A percentile compares a stretch with the other conserved stretches of the same genome.
These are phyloP conservation scores for Ammospiza maritima DNA, from an alignment of 2,797 vertebrate species.

Conservation along the genomic window DNA sequence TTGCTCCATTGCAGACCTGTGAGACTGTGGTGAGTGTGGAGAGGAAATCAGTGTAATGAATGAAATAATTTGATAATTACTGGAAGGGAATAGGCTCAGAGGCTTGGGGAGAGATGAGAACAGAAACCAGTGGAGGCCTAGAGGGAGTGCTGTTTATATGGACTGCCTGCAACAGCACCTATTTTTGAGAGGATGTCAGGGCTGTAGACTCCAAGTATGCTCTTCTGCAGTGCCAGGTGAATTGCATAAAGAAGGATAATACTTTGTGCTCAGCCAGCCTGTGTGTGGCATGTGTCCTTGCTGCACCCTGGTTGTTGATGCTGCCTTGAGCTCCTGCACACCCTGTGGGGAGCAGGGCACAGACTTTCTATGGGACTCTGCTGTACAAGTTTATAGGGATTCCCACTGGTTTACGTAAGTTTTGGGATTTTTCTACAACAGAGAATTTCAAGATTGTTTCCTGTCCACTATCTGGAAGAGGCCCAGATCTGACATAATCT, in stretches of 20 bases:
- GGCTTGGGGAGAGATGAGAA: background rate
- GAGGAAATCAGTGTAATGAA: background rate
- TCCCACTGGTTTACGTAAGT: fast-evolving
- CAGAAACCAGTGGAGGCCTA: background rate
- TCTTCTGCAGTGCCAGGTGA: background rate
- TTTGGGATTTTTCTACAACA: fast-evolving
- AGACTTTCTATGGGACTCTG: fast-evolving
- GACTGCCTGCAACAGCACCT: background rate
- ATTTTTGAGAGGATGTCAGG: background rate
- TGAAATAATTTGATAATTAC: background rate
- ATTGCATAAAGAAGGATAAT: background rate
- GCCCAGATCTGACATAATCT: background rate
- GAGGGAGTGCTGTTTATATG: background rate
- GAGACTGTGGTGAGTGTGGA: background rate
- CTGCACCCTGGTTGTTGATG: fast-evolving
- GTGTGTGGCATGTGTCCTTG: fast-evolving
- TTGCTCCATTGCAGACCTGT: background rate
- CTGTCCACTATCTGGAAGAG: fast-evolving
- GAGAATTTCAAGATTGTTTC: background rate
- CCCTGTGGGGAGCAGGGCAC: fast-evolving
- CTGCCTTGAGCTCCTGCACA: fast-evolving
- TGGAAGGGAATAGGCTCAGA: background rate
- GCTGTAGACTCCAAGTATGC: background rate
- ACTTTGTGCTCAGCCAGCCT: background rate
- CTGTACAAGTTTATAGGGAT: background rate